Conservation (phyloP, 2,797 vertebrate species). For the Coccyzus lansbergi region DNA sequence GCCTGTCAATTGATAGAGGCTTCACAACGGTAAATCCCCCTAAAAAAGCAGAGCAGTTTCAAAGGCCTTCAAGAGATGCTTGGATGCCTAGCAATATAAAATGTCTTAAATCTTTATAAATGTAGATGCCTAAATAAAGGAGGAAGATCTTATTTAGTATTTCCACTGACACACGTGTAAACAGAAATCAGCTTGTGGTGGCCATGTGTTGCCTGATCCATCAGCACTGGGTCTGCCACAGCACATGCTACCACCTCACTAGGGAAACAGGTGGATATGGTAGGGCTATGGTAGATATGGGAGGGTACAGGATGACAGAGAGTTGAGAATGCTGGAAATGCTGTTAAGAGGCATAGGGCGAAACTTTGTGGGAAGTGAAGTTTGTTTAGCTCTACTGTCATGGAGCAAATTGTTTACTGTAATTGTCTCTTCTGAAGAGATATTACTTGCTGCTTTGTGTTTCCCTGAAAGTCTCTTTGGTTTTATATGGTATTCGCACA, state of each 20-base stretch:
- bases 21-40: background rate
- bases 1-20: background rate
- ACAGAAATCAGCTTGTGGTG: background rate
- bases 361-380: background rate
- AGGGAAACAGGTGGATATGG: background rate
- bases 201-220: fast-evolving
- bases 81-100: background rate
- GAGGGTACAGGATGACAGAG: background rate
- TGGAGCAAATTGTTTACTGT: background rate
- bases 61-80: background rate
- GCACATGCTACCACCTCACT: background rate
- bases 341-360: background rate
- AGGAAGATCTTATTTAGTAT: background rate
- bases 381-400: background rate
- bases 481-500: background rate
- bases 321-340: background rate
- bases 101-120: background rate
- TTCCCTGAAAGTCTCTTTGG: background rate
- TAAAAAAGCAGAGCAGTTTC: background rate
- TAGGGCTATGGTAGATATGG: background rate
- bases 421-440: background rate
- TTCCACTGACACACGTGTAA: fast-evolving
- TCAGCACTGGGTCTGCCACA: background rate
- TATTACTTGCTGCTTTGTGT: background rate
- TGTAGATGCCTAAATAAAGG: background rate